Conservation (phyloP, 2,113 vertebrate genomes). For the Lagopus muta region DNA sequence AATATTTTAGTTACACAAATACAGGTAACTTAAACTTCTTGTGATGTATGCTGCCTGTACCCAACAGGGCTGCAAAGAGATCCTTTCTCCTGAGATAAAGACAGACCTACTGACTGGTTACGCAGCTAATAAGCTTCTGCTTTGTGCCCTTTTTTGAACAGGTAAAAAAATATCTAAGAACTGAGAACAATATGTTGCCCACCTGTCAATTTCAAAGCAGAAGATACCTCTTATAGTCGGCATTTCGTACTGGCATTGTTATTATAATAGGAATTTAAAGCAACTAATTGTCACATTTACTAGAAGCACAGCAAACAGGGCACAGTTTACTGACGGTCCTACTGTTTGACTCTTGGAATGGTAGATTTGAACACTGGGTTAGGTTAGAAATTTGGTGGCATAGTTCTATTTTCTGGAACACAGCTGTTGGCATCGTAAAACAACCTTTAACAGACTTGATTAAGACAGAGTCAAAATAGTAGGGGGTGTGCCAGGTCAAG, state of each 20-base stretch:
- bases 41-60: background rate
- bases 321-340: background rate
- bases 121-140: background rate
- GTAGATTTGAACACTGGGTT: background rate
- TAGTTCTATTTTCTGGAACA: background rate
- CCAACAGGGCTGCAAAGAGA: background rate
- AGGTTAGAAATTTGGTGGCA: background rate
- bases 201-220: background rate
- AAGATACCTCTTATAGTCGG: background rate
- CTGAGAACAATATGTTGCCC: background rate
- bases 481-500: conserved; percentile 32
- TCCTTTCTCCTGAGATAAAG: background rate
- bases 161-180: background rate
- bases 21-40: background rate
- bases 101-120: background rate
- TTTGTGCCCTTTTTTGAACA: background rate
- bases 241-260: background rate
- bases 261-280: background rate
- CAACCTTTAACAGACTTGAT: conserved; percentile 13
- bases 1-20: fast-evolving
- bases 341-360: background rate
- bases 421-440: background rate
- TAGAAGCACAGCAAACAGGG: background rate
- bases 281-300: background rate
- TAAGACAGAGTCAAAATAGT: conserved; percentile 41